Evolutionary conservation across 2,797 vertebrate genomes (phyloP), one percentile per base, ranked within the genome.

Genomic region (Parambassis ranga): DNA sequence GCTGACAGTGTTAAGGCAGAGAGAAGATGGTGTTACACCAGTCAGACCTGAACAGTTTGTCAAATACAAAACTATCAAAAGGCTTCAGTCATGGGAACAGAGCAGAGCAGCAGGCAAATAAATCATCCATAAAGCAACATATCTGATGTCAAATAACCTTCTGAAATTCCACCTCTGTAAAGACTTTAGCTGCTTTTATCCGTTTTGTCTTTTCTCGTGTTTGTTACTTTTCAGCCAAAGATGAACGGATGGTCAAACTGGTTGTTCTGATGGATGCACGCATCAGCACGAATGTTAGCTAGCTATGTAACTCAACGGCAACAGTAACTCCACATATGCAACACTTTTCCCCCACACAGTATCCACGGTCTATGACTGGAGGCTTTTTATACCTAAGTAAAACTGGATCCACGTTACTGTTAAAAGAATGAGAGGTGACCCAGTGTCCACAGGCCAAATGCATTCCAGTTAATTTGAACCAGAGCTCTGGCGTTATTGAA

Each of bases 401-500:
- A 39, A 8, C 51, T 36, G 14, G 26, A 44, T 58, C 62, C 7
- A 47, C 10, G 50, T 31, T 68, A 48, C 43, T 42, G 33, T 67
- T 43, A 20, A 67, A 74, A 77, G 48, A 39, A 14, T 65, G 52
- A 56, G 41, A 56, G 57, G 69, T 36, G 71, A 65, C 22, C n/a
- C 36, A 28, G 64, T 48, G 44, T 77, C 60, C 32, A 65, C 55
- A 71, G 57, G 67, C 70, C 39, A 56, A 63, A 76, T 30, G 26
- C 16, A 20, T 28, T 24, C n/a, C 57, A 14, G 61, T 47, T 83
- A 85, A 85, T 83, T 84, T 67, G 79, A 71, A 47, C 77, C 81
- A 87, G 78, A 85, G 52, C 70, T 18, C 61, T 33, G 43, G 36
- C 44, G 58, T 87, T 83, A 84, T 83, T 81, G 72, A 75, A 70